Evolutionary conservation across 2,888 invertebrate genomes (phyloP).

Genomic region (Metalampra italica): DNA sequence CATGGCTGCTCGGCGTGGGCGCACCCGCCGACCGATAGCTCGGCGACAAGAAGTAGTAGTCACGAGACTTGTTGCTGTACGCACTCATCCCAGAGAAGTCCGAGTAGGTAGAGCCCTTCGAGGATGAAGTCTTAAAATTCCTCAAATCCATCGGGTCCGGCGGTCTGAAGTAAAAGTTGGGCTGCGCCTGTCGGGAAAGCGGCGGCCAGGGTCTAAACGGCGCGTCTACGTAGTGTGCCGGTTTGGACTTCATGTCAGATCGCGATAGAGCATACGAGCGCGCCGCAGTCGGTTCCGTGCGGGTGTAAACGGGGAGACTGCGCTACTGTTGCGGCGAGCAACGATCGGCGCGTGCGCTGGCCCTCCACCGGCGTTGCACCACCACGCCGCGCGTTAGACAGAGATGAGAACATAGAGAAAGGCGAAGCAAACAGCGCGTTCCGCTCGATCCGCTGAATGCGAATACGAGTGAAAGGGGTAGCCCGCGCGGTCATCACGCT

Average conservation of each 20-base stretch:
- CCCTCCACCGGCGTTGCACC: conserved; percentile 47
- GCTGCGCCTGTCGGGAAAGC: conserved; percentile 75
- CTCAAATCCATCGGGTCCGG: conserved; percentile 70
- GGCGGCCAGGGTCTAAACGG: conserved; percentile 83
- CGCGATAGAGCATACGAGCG: conserved; percentile 70
- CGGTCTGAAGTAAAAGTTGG: conserved; percentile 71
- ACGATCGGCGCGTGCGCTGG: conserved; percentile 48
- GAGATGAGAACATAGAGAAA: conserved; percentile 73
- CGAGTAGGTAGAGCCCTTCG: conserved; percentile 69
- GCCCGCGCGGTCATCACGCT: conserved; percentile 62
- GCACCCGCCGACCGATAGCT: conserved; percentile 83
- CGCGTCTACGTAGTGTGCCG: conserved; percentile 69
- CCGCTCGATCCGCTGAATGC: conserved; percentile 66
- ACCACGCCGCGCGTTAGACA: conserved; percentile 58
- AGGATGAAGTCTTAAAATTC: conserved; percentile 66
- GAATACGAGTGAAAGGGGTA: conserved; percentile 76
- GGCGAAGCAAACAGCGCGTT: conserved; percentile 54
- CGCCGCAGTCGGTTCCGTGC: conserved; percentile 64
- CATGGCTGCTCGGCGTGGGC: conserved; percentile 61
- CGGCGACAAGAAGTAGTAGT: conserved; percentile 83
- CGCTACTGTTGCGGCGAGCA: conserved; percentile 63
- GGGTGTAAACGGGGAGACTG: conserved; percentile 66
- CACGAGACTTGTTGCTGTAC: conserved; percentile 65
- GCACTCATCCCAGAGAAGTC: conserved; percentile 74
- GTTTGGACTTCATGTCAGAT: conserved; percentile 82